Base-by-base conservation (phyloP, 2,888 invertebrate genomes). In the Orchesellides sinensis region DNA sequence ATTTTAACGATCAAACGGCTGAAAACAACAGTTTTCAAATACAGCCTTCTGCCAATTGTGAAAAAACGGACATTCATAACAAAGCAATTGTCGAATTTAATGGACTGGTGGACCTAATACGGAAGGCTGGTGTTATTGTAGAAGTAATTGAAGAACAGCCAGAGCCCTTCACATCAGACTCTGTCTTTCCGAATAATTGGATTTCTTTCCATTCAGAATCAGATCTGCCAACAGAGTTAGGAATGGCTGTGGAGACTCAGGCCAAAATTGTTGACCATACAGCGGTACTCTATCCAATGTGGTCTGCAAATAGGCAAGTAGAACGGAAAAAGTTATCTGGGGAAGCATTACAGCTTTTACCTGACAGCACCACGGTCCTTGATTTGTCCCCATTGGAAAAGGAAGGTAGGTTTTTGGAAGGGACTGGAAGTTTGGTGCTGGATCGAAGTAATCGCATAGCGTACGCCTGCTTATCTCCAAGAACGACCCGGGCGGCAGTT, bases 131-230 rank as follows among this genome's bases (percentile, higher is more conserved):
- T 29, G 78, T 87, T 5, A 27, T 66, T 10, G 77, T 86, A 1
- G 70, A 75, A 6, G 75, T 86, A 4, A 59, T 85, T 0, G 52
- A 77, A 4, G 87, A 87, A 49, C 83, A 79, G 0, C 10, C 27
- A 6, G 73, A 72, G 12, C 86, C 87, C 1, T 49, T 75, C 17
- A 85, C 85, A 0, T 82, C 86, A 0, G 85, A 87, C 69, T 83
- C 87, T 6, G 73, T 87, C 2, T 87, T 86, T 32, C 87, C 87
- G 10, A 87, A 86, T 35, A 87, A 87, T 72, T 87, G 86, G 86
- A 73, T 87, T 21, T 83, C 86, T 0, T 79, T 77, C 52, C 84
- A 84, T 74, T 14, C 21, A 1, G 73, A 73, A 56, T 47, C n/a
- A 10, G 29, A 45, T 2, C 14, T 23, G 45, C 8, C 27, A 65